Base-by-base conservation (phyloP, 2,888 invertebrate species). In the Plagiodera versicolora region DNA sequence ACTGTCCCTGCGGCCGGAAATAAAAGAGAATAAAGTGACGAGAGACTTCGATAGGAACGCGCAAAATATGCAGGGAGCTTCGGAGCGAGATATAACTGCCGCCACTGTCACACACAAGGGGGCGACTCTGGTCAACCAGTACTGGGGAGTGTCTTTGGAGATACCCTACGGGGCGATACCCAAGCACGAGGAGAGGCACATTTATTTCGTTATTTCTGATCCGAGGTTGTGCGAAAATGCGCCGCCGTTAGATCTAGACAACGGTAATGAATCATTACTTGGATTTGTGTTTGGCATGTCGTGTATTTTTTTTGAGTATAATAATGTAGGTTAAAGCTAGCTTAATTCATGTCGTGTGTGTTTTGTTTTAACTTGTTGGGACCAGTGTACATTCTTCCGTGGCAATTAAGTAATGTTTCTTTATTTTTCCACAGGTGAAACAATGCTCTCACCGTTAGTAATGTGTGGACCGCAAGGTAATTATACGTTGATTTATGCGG, bases 391-490 rank as follows among this genome's bases (percentile, higher is more conserved):
- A 74, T 74, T 67, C 67, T 65, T 59, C 17, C 10, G 19, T 52
- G 24, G 19, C 49, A 19, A 17, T 24, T 54, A 50, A 60, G 49
- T 56, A 30, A 47, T 62, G 11, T 49, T 49, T 44, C 18, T 59
- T 10, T 39, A 14, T 39, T 49, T 46, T 46, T 59, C 65, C 63
- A 17, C 64, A 95, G 95, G 95, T 87, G 96, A 97, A 86, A 92
- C 94, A 66, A 88, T 96, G 85, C 85, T 96, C 73, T 94, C 94
- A 74, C 96, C 96, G 62, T 85, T 96, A 74, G 95, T 97, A 75
- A 95, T 96, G 92, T 97, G 96, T 83, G 96, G 97, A 64, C 97
- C 97, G 19, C 94, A 94, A 82, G 91, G 95, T 70, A 85, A 94
- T 61, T 50, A 39, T 45, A 56, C 10, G 9, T 44, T 45, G 32